A percentile compares a stretch with the other conserved stretches of the same genome.
These are phyloP conservation scores for Lepidurus arcticus DNA, from an alignment of 1,140 invertebrate genomes.

Conservation along the genomic window DNA sequence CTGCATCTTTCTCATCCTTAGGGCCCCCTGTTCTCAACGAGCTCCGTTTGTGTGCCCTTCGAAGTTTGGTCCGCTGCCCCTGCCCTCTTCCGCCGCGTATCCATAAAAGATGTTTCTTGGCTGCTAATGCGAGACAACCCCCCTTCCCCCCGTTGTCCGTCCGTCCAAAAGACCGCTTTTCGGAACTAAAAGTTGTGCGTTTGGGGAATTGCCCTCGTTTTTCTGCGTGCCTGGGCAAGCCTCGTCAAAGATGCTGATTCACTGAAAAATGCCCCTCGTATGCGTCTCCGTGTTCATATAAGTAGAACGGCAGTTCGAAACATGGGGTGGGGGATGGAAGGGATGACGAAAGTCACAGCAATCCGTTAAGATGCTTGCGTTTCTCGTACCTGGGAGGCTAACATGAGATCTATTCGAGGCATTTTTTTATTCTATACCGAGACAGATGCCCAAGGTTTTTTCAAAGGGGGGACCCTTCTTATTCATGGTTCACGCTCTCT, in stretches of 20 bases:
- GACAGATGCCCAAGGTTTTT: background rate
- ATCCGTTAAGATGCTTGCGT: background rate
- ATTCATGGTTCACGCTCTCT: conserved; percentile 14
- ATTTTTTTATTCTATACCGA: background rate
- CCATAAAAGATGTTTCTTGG: background rate
- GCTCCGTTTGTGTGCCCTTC: background rate
- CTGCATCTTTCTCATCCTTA: background rate
- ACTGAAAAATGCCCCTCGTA: background rate
- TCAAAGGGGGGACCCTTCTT: background rate
- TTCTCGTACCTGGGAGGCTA: background rate
- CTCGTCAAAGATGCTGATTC: background rate
- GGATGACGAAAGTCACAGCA: background rate
- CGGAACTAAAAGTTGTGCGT: background rate
- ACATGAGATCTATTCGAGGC: background rate
- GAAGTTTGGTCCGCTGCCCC: background rate
- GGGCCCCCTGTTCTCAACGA: background rate
- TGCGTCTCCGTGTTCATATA: background rate
- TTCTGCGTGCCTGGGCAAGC: background rate
- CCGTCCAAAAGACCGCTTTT: background rate
- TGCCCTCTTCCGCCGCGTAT: background rate
- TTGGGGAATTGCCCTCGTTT: background rate
- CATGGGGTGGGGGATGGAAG: background rate
- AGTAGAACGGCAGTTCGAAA: background rate
- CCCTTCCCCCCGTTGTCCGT: background rate
- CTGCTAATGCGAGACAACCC: background rate